Conservation (phyloP, 2,888 invertebrate species). For the Hypomecis punctinalis region DNA sequence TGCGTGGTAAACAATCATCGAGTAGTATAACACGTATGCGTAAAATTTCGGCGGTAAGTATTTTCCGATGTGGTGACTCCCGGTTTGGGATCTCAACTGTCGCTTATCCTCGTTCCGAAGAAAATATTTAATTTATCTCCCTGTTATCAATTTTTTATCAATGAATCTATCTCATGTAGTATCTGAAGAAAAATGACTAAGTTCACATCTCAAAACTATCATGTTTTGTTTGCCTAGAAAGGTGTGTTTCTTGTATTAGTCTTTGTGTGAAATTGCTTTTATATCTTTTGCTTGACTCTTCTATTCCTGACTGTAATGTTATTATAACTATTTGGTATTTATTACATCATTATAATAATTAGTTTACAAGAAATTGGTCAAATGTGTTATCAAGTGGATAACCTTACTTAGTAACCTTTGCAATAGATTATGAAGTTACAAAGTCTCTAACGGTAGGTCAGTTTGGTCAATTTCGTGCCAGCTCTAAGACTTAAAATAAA, state of each 20-base stretch:
- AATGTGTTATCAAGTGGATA: constrained; percentile 50
- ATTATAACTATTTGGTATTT: constrained; percentile 17
- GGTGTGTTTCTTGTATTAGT: constrained; percentile 57
- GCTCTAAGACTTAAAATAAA: not conserved
- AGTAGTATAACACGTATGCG: constrained; percentile 19
- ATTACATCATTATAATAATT: constrained; percentile 48
- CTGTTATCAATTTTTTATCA: constrained; percentile 76
- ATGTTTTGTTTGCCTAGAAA: constrained; percentile 78
- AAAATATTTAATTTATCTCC: constrained; percentile 67
- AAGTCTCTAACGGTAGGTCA: not conserved
- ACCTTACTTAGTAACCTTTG: constrained; percentile 59
- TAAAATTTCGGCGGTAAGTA: constrained; percentile 44
- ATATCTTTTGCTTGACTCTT: not conserved
- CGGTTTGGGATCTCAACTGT: constrained; percentile 40
- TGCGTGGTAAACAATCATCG: constrained; percentile 34
- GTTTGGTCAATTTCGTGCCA: constrained; percentile 10
- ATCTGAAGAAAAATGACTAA: constrained; percentile 54
- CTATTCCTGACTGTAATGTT: constrained; percentile 6
- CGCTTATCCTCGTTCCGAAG: constrained; percentile 46
- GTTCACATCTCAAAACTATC: constrained; percentile 46
- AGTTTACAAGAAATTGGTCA: constrained; percentile 20
- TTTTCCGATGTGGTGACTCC: constrained; percentile 32
- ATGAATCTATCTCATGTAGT: constrained; percentile 66
- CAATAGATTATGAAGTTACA: constrained; percentile 6
- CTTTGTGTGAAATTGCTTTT: constrained; percentile 36